Evolutionary conservation across 2,113 vertebrate species (phyloP).

Genomic region (Octodon degus): DNA sequence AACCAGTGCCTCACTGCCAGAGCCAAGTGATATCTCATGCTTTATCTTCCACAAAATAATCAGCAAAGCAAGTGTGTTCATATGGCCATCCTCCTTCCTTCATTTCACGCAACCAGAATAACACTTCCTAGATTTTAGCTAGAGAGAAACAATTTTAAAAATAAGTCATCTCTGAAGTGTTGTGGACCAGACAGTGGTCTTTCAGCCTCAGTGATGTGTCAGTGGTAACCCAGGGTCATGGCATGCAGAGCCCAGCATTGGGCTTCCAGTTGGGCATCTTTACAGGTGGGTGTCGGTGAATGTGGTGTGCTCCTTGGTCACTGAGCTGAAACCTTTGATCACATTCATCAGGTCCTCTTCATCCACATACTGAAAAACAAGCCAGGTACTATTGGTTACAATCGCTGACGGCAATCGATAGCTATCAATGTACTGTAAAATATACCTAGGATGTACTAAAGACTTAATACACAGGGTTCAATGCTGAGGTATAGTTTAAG

Average conservation of each 20-base stretch:
- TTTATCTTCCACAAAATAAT: neutral
- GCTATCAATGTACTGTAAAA: neutral
- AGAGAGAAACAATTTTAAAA: neutral
- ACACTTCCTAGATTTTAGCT: neutral
- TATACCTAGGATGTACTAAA: neutral
- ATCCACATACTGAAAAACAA: constrained; percentile 89
- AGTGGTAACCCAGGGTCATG: rapidly evolving
- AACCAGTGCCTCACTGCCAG: neutral
- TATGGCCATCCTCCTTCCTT: neutral
- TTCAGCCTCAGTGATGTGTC: neutral
- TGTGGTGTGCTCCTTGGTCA: constrained; percentile 93
- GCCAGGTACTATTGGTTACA: rapidly evolving
- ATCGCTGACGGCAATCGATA: neutral
- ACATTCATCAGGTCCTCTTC: constrained; percentile 93
- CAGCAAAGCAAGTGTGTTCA: neutral
- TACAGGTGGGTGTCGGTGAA: constrained; percentile 96
- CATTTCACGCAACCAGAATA: neutral
- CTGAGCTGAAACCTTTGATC: constrained; percentile 94
- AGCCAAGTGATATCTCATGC: neutral
- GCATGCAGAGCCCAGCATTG: rapidly evolving
- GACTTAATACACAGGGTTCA: too few relatives aligned
- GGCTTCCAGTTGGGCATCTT: neutral
- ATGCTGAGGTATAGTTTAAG: neutral
- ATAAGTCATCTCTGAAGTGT: neutral
- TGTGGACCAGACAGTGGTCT: neutral